Evolutionary conservation across 2,797 vertebrate genomes (phyloP).

Genomic region (Sphenopsis melanotis): DNA sequence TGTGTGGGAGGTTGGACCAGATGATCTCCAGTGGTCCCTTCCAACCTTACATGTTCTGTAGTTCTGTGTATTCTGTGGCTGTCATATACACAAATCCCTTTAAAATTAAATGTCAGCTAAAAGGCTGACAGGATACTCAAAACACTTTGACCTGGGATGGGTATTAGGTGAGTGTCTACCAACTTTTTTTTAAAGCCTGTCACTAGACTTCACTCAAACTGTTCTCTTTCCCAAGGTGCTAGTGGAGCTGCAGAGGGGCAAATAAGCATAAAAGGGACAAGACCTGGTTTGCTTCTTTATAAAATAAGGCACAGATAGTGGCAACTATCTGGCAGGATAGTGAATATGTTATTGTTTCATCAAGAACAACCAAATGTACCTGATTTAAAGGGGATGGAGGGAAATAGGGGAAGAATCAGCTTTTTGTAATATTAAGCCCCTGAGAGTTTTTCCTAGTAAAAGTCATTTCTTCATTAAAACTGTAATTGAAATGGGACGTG

Average conservation of each 20-base stretch:
- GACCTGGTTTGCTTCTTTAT: neutral
- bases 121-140: neutral
- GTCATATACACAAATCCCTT: neutral
- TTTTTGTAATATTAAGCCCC: conserved; percentile 28
- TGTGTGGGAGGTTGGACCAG: fast-evolving
- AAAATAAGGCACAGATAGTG: neutral
- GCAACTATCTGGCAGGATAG: neutral
- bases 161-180: neutral
- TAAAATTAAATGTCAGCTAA: neutral
- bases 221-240: neutral
- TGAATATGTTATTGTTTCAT: conserved; percentile 19
- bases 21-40: neutral
- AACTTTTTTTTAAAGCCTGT: neutral
- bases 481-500: conserved; percentile 36
- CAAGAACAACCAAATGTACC: neutral
- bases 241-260: neutral
- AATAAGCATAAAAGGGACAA: neutral
- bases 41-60: neutral
- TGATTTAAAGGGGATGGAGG: neutral
- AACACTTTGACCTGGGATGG: neutral
- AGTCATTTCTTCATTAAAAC: conserved; percentile 58
- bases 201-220: neutral
- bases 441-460: conserved; percentile 37
- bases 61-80: neutral
- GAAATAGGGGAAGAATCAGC: neutral